phyloP scores from a whole-genome alignment of 2,113 vertebrate species.

The Centrocercus urophasianus region DNA sequence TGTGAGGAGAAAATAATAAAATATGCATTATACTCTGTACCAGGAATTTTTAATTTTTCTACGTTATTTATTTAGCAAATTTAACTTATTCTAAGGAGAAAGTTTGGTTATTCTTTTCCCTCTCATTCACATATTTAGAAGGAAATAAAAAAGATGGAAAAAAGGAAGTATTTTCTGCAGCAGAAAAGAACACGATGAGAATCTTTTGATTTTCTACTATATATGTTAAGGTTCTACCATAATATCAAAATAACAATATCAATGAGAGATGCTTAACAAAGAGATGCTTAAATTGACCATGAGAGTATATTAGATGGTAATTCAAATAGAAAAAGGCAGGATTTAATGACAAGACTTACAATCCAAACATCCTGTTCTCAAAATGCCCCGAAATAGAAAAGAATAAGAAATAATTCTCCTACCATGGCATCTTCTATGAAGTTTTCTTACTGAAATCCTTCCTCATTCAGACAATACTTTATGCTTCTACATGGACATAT shows the following conservation, averaged over 20 bases:
- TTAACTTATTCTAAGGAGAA: slow-evolving; percentile 62
- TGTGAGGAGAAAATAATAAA: slow-evolving; percentile 79
- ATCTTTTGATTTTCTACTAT: background rate
- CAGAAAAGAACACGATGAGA: background rate
- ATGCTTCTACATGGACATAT: background rate
- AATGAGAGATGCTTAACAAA: background rate
- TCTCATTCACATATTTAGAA: slow-evolving; percentile 11
- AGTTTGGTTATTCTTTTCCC: slow-evolving; percentile 50
- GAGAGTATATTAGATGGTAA: background rate
- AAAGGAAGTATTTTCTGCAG: background rate
- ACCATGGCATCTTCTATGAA: background rate
- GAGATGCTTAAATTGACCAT: background rate
- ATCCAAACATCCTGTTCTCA: background rate
- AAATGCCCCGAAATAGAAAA: background rate
- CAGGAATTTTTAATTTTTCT: slow-evolving; percentile 76
- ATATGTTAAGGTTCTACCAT: background rate
- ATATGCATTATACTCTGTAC: slow-evolving; percentile 73
- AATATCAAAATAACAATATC: background rate
- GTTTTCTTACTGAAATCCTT: background rate
- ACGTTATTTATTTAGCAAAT: slow-evolving; percentile 69
- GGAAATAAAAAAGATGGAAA: background rate
- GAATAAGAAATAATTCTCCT: background rate
- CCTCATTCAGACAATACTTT: background rate
- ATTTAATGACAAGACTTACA: background rate
- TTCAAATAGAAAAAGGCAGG: background rate